These are phyloP conservation scores for Papilio dardanus DNA, from an alignment of 1,140 invertebrate species.

Conservation along the genomic window DNA sequence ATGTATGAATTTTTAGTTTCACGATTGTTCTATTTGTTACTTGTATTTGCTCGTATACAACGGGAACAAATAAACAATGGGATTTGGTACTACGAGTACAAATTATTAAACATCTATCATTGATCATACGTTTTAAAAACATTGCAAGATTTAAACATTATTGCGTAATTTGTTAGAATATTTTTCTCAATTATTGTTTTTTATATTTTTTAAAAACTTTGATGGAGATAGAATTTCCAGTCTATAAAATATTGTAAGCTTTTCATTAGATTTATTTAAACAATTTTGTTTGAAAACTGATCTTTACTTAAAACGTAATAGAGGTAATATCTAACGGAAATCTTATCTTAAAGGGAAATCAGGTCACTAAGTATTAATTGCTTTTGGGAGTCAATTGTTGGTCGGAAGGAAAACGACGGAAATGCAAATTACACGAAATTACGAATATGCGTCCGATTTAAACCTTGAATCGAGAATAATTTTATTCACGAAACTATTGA, in stretches of 20 bases:
- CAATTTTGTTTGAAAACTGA: not conserved
- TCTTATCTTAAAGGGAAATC: constrained; percentile 60
- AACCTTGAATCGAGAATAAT: constrained; percentile 62
- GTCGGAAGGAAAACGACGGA: constrained; percentile 69
- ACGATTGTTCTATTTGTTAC: not conserved
- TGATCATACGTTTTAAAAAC: too few species aligned
- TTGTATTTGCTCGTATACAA: too few species aligned
- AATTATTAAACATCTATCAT: too few species aligned
- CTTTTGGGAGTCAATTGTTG: constrained; percentile 78
- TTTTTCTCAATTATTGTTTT: too few species aligned
- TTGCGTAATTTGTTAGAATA: not conserved
- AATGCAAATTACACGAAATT: constrained; percentile 79
- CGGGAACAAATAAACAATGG: too few species aligned
- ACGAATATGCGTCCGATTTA: constrained; percentile 72
- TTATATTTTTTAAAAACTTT: not conserved
- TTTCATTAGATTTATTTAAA: not conserved
- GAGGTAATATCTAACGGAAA: constrained; percentile 58
- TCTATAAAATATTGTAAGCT: not conserved
- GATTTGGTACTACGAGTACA: too few species aligned
- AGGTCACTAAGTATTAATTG: constrained; percentile 79
- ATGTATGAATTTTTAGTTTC: constrained; percentile 9
- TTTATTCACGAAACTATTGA: not conserved
- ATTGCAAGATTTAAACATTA: too few species aligned
- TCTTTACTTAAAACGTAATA: not conserved
- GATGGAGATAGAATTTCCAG: not conserved